Evolutionary conservation across 2,797 vertebrate species (phyloP), one percentile per base, ranked within the genome.

Genomic region (Sardinella longiceps): DNA sequence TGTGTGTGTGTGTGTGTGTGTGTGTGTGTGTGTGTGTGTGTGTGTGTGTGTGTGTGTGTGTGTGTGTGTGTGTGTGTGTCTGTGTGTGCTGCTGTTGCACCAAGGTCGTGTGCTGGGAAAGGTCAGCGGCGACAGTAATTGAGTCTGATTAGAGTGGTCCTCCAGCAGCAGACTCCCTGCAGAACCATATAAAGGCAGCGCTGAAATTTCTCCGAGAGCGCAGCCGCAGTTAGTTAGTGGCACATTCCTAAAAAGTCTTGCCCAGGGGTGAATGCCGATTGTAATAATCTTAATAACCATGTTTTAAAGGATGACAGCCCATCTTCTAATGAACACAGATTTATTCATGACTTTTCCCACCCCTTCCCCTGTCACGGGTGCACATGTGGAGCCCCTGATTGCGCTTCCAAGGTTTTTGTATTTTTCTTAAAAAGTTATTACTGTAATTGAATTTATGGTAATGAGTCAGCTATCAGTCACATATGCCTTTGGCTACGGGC

Each of bases 361-460:
- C 58, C 46, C 88, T 87, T n/a, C n/a, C 63, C 82, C 85, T 86
- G 87, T 81, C 83, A 80, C 81, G 81, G 66, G 25, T 74, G 30
- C 66, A 74, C 66, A 74, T 74, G 66, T 30, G 0, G 66, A 74
- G 30, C 30, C 66, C 30, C 66, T 74, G 4, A 74, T 33, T 39
- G 30, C 66, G 39, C 30, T 81, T 84, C 3, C 15, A 15, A 46
- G 33, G 23, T 14, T 80, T 90, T 89, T 88, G 81, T 85, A 70
- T 66, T 84, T 30, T 23, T 60, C 39, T 85, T 81, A 81, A 45
- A 84, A 89, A 82, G 87, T 88, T 43, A 87, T 82, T 84, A 39
- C 74, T 80, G 80, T 88, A 87, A 90, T 88, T 86, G 85, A 83
- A 87, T 91, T 88, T 81, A 89, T 90, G 84, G 56, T 89, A 90